Base-by-base conservation (phyloP, 92 coral and sea anemone species). In the Nematostella vectensis region DNA sequence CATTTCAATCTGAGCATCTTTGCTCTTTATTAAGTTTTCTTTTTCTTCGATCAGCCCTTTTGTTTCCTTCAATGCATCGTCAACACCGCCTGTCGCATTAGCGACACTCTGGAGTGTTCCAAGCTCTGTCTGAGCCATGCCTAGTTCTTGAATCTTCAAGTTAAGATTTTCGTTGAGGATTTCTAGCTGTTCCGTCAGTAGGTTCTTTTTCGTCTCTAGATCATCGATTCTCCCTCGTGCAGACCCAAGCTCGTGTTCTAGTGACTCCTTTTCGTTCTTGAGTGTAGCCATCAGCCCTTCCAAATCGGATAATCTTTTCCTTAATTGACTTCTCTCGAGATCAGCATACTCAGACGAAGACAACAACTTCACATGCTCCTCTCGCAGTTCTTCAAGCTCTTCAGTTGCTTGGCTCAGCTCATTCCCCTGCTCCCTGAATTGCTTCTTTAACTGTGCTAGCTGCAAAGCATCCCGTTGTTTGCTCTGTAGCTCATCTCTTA, bases 391-490 rank as follows among this genome's bases (percentile, higher is more conserved):
- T 15, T 16, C 44, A 25, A 40, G 48, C 10, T 24, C 57, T 4
- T 9, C 38, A 15, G 15, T 36, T 23, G 42, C 42, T 16, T 59
- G 40, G 25, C 47, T 47, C 2, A 50, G 39, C 57, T 69, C 77
- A 0, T n/a, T 48, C n/a, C 68, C 73, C 47, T 70, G 75, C 25
- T 58, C 31, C 21, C 76, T 53, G 9, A 73, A 44, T 6, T 23
- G 47, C 33, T 68, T 78, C 37, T 76, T 63, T 23, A 78, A 54
- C 10, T 31, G 38, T 36, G 58, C 57, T 31, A 88, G 52, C n/a
- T 64, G 61, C 22, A 31, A 11, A 43, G 61, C 39, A 64, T 64
- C 70, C 13, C 51, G 27, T n/a, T 64, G 51, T 12, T 64, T 64
- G 27, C 31, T 48, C 40, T 64, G 70, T 19, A 64, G 18, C 15